Conservation (phyloP, 2,113 vertebrate species). For the Tragulus kanchil region DNA sequence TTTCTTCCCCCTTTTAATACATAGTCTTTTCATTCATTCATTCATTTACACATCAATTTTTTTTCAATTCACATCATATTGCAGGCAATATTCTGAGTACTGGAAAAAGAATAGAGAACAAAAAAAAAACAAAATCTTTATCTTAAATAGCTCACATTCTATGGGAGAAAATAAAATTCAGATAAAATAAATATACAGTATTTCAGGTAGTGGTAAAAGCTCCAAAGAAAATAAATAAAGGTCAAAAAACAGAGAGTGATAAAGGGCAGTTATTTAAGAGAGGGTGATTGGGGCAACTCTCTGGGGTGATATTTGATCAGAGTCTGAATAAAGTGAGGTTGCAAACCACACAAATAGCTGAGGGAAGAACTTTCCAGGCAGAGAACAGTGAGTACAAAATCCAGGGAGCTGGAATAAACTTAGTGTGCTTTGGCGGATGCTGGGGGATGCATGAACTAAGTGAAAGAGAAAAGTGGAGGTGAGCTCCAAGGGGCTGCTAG, state of each 20-base stretch:
- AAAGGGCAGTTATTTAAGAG: neutral
- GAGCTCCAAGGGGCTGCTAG: neutral
- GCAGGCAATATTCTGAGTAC: neutral
- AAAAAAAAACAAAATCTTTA: neutral
- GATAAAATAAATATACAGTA: neutral
- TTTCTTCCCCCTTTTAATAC: neutral
- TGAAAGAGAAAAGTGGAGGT: neutral
- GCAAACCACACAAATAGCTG: neutral
- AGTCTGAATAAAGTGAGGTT: slow-evolving; percentile 12
- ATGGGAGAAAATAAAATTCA: slow-evolving; percentile 6
- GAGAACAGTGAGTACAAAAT: slow-evolving; percentile 31
- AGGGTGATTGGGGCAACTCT: neutral
- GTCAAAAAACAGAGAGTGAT: neutral
- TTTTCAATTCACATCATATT: neutral
- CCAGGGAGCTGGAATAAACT: slow-evolving; percentile 36
- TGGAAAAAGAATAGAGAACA: neutral
- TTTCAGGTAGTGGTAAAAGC: neutral
- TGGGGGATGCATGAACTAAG: neutral
- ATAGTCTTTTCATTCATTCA: neutral
- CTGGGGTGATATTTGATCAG: neutral
- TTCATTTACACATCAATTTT: slow-evolving; percentile 5
- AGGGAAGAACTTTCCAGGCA: neutral
- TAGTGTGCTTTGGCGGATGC: neutral
- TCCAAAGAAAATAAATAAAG: slow-evolving; percentile 42
- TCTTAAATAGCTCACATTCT: neutral